Conservation (phyloP, 1,140 invertebrate genomes). For the Hesperophylax magnus region DNA sequence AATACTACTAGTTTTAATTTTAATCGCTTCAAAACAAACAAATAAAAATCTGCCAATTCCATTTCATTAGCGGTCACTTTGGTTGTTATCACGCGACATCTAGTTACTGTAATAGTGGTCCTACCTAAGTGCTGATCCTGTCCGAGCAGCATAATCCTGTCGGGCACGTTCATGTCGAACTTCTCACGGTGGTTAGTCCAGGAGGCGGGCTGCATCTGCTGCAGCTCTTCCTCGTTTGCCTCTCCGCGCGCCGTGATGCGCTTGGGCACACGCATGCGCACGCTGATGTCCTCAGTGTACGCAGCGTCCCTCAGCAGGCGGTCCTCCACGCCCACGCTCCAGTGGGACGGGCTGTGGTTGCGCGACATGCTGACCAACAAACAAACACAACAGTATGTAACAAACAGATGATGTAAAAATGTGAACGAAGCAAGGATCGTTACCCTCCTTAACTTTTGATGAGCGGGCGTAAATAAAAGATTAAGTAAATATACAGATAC, state of each 20-base stretch:
- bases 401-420: no score
- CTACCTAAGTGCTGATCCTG: slow-evolving; percentile 84
- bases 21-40: no score
- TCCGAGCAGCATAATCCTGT: slow-evolving; percentile 88
- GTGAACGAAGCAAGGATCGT: no score
- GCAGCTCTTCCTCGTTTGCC: slow-evolving; percentile 74
- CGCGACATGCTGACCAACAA: slow-evolving; percentile 46
- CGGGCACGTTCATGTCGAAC: slow-evolving; percentile 92
- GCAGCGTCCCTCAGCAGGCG: slow-evolving; percentile 78
- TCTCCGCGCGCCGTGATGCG: slow-evolving; percentile 81
- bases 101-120: no score
- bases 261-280: slow-evolving; percentile 85
- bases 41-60: no score
- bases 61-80: no score
- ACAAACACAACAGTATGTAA: background rate
- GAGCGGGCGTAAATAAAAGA: no score
- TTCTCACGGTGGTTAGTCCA: slow-evolving; percentile 81
- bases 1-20: no score
- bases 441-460: no score
- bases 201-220: slow-evolving; percentile 72
- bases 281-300: slow-evolving; percentile 81
- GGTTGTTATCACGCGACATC: no score
- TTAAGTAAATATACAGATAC: no score
- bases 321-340: slow-evolving; percentile 65
- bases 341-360: slow-evolving; percentile 46